Conservation (phyloP, 1,140 invertebrate genomes). For the Caenorhabditis inopinata region DNA sequence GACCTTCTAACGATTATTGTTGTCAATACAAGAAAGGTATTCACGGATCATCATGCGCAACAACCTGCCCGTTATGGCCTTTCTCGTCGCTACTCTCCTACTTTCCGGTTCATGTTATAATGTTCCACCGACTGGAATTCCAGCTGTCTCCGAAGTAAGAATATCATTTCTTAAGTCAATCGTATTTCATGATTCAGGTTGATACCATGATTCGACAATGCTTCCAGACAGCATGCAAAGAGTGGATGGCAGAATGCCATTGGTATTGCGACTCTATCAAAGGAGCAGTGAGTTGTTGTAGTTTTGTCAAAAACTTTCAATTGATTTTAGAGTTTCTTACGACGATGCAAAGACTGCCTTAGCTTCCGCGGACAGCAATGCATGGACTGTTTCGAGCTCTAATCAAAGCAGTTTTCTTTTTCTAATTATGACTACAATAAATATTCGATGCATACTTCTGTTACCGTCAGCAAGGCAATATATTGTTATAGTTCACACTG, state of each 20-base stretch:
- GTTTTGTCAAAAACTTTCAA: neutral
- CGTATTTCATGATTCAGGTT: conserved; percentile 24
- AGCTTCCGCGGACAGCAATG: conserved; percentile 45
- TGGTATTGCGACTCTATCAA: conserved; percentile 50
- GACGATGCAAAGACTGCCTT: conserved; percentile 46
- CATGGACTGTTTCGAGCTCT: conserved; percentile 49
- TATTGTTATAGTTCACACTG: neutral
- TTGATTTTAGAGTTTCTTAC: conserved; percentile 33
- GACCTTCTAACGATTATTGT: neutral
- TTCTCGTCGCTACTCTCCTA: neutral
- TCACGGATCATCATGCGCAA: conserved; percentile 19
- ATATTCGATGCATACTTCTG: neutral
- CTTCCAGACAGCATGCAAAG: conserved; percentile 50
- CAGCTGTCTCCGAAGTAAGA: neutral
- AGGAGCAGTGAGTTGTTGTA: conserved; percentile 41
- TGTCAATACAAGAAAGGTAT: conserved; percentile 5
- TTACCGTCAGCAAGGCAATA: neutral
- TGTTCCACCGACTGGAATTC: conserved; percentile 19
- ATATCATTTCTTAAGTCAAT: neutral
- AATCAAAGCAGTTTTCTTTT: neutral
- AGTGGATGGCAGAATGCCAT: conserved; percentile 51
- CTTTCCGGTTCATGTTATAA: neutral
- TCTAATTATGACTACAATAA: neutral
- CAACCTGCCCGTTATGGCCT: conserved; percentile 2
- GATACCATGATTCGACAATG: conserved; percentile 48